Evolutionary conservation across 2,797 vertebrate genomes (phyloP).

Genomic region (Lacerta bilineata): DNA sequence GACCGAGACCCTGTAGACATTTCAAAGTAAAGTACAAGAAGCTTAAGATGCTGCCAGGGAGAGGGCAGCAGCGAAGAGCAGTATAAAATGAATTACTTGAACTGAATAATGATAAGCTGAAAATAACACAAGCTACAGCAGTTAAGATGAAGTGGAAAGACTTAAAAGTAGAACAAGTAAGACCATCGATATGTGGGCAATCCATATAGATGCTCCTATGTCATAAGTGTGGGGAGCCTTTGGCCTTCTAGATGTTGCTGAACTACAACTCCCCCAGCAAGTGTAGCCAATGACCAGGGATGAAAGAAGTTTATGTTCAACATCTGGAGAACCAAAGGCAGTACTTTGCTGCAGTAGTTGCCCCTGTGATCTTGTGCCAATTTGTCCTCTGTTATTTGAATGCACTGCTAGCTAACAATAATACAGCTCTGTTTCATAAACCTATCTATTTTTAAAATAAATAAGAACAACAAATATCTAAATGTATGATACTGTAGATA

Average conservation of each 20-base stretch:
- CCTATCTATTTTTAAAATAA: not conserved
- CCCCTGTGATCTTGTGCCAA: not conserved
- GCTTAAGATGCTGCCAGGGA: not conserved
- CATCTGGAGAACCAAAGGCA: too few species aligned
- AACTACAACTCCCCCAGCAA: too few species aligned
- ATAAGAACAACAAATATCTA: not conserved
- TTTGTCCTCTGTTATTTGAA: not conserved
- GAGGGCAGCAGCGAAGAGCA: not conserved
- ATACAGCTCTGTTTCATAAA: not conserved
- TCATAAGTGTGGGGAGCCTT: not conserved
- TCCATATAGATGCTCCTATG: not conserved
- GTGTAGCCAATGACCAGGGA: too few species aligned
- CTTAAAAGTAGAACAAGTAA: not conserved
- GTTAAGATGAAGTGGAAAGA: not conserved
- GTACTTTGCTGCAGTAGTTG: too few species aligned
- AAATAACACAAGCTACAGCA: not conserved
- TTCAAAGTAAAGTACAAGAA: not conserved
- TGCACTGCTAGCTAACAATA: not conserved
- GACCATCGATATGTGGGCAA: not conserved
- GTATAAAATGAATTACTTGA: not conserved
- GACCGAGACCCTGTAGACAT: not conserved
- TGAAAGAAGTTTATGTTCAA: too few species aligned
- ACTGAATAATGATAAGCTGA: not conserved
- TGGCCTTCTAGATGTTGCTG: too few species aligned
- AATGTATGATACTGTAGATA: not conserved